Conservation (phyloP, 1,140 invertebrate genomes). For the Euura saliciscinereae region DNA sequence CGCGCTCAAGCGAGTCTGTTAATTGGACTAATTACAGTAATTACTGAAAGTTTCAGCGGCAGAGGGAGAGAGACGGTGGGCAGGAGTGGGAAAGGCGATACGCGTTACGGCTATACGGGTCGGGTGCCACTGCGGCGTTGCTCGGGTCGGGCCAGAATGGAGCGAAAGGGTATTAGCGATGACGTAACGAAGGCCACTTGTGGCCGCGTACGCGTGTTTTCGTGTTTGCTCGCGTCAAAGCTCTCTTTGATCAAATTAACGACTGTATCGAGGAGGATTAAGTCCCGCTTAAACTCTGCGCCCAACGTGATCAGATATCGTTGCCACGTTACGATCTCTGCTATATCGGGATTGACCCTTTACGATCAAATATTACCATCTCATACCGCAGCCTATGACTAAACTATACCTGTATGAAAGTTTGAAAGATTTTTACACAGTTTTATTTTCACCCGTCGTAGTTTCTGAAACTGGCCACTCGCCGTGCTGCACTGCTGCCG, state of each 20-base stretch:
- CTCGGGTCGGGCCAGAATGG: too few species aligned
- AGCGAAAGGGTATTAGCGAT: slow-evolving; percentile 43
- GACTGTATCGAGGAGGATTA: slow-evolving; percentile 1
- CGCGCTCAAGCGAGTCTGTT: slow-evolving; percentile 57
- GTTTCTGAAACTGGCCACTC: too few species aligned
- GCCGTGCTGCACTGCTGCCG: too few species aligned
- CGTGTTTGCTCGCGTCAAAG: slow-evolving; percentile 27
- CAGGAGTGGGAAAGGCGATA: not conserved
- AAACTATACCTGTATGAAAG: too few species aligned
- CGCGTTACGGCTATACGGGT: not conserved
- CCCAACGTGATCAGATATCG: not conserved
- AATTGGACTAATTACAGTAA: slow-evolving; percentile 62
- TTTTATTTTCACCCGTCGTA: too few species aligned
- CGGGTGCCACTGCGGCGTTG: slow-evolving; percentile 1
- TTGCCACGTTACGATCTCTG: not conserved
- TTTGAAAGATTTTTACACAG: too few species aligned
- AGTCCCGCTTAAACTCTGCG: slow-evolving; percentile 1
- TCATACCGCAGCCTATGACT: not conserved
- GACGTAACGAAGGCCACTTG: slow-evolving; percentile 41
- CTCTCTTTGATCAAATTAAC: slow-evolving; percentile 2
- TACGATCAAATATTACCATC: not conserved
- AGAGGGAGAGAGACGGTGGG: slow-evolving; percentile 12
- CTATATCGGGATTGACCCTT: not conserved
- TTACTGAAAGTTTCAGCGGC: slow-evolving; percentile 60
- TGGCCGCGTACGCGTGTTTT: slow-evolving; percentile 43